phyloP scores from a whole-genome alignment of 1,140 invertebrate genomes.

The Lethrus apterus region DNA sequence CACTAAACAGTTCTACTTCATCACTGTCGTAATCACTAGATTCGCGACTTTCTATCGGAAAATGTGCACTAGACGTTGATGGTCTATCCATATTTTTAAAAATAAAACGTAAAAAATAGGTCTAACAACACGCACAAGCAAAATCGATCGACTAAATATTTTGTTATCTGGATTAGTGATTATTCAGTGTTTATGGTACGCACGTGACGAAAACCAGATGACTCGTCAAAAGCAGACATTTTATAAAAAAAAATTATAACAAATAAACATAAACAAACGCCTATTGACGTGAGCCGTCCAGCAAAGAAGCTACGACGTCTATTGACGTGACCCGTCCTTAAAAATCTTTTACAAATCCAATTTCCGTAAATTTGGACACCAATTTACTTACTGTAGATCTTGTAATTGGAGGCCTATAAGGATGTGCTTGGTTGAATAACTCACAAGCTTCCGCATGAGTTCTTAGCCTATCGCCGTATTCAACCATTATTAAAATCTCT shows the following conservation, averaged over 20 bases:
- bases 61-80: conserved; percentile 10
- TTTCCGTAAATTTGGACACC: no score
- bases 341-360: no score
- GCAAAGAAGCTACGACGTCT: no score
- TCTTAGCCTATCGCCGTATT: no score
- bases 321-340: no score
- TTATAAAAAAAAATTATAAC: conserved; percentile 1
- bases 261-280: not conserved
- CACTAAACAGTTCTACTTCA: not conserved
- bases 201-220: not conserved
- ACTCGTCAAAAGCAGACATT: not conserved
- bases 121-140: not conserved
- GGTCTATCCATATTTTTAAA: conserved; percentile 4
- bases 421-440: no score
- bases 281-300: no score
- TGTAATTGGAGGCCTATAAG: no score
- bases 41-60: conserved; percentile 1
- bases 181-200: no score
- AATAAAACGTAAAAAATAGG: conserved; percentile 1
- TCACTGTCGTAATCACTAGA: not conserved
- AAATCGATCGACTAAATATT: conserved; percentile 1
- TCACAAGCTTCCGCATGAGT: no score
- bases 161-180: conserved; percentile 1
- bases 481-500: no score
- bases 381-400: no score